phyloP scores from a whole-genome alignment of 2,797 vertebrate species.

The Cetoscarus ocellatus region DNA sequence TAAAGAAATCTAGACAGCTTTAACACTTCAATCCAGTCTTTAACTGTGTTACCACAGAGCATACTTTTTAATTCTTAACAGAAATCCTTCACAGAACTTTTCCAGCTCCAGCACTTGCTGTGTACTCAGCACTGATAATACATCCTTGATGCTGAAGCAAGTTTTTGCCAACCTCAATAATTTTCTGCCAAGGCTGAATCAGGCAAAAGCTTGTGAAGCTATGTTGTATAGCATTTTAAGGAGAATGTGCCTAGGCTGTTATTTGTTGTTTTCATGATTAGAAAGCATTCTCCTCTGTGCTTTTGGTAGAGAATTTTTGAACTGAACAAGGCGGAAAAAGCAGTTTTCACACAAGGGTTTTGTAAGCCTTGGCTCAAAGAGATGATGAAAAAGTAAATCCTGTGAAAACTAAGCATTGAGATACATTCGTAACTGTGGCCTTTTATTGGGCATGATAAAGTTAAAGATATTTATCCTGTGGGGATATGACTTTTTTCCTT shows the following conservation, averaged over 20 bases:
- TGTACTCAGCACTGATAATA: constrained; percentile 51
- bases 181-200: constrained; percentile 52
- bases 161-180: constrained; percentile 38
- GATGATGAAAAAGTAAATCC: background rate
- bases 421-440: constrained; percentile 9
- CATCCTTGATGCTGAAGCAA: constrained; percentile 44
- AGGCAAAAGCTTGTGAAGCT: constrained; percentile 33
- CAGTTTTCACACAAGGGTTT: background rate
- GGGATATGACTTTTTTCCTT: constrained; percentile 5
- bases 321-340: background rate
- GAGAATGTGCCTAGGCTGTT: constrained; percentile 27
- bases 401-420: background rate
- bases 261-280: constrained; percentile 26
- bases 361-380: background rate
- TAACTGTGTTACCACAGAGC: constrained; percentile 16
- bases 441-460: background rate
- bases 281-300: constrained; percentile 21
- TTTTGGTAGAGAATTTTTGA: constrained; percentile 7
- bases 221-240: constrained; percentile 38
- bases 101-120: constrained; percentile 26
- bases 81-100: constrained; percentile 22
- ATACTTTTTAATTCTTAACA: constrained; percentile 8
- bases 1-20: background rate
- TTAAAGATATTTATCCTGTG: background rate
- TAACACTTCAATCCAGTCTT: background rate